phyloP scores from a whole-genome alignment of 2,888 invertebrate species.

The Papilio protenor region DNA sequence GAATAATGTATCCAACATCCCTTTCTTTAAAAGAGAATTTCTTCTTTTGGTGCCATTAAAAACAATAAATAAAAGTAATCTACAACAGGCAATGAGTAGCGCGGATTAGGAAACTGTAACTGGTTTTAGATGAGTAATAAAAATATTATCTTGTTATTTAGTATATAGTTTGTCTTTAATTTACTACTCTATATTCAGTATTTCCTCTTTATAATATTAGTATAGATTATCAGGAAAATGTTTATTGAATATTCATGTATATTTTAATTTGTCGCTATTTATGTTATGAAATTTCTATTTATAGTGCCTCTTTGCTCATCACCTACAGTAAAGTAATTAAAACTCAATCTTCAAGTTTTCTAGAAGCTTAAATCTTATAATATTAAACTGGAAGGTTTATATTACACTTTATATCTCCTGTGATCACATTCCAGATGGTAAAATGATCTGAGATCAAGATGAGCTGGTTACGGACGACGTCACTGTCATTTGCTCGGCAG shows the following conservation, averaged over 20 bases:
- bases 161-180: neutral
- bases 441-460: conserved; percentile 70
- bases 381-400: neutral
- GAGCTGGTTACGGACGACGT: conserved; percentile 89
- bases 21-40: neutral
- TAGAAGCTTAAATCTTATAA: too few species aligned
- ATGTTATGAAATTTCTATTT: too few species aligned
- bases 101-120: neutral
- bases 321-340: too few species aligned
- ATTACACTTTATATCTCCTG: conserved; percentile 12
- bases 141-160: neutral
- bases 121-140: neutral
- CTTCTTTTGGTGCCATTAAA: neutral
- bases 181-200: too few species aligned
- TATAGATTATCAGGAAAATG: too few species aligned
- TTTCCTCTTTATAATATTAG: too few species aligned
- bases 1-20: neutral
- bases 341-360: too few species aligned
- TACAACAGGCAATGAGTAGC: neutral
- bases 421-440: conserved; percentile 55
- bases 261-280: too few species aligned
- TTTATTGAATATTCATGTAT: too few species aligned
- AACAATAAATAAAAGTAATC: neutral
- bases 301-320: too few species aligned
- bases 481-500: conserved; percentile 85